Evolutionary conservation across 2,888 invertebrate genomes (phyloP).

Genomic region (Apomyelois bistriatella): DNA sequence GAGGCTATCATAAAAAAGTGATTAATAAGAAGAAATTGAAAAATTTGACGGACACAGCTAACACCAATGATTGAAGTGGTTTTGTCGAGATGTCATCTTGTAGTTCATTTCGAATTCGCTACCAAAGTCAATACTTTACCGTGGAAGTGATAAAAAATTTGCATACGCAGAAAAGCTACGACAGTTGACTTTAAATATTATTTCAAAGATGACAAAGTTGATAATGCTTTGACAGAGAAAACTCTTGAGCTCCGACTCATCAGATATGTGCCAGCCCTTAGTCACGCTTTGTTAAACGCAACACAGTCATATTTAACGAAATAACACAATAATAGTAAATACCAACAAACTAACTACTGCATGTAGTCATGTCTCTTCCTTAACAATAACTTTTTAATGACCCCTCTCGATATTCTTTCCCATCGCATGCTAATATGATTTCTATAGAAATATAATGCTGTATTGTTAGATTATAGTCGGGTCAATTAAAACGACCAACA

Average conservation of each 20-base stretch:
- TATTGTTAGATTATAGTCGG: background rate
- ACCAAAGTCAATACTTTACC: too few relatives aligned
- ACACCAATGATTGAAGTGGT: too few relatives aligned
- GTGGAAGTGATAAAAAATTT: too few relatives aligned
- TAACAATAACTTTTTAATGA: constrained; percentile 7
- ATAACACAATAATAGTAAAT: constrained; percentile 3
- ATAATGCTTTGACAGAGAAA: too few relatives aligned
- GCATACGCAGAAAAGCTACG: too few relatives aligned
- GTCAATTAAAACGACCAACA: background rate
- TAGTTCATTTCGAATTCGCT: too few relatives aligned
- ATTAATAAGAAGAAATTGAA: too few relatives aligned
- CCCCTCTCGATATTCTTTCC: constrained; percentile 1
- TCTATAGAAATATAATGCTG: constrained; percentile 5
- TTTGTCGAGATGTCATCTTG: too few relatives aligned
- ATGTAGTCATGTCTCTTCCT: background rate
- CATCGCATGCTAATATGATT: background rate
- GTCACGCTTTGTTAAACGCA: background rate
- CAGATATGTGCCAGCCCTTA: background rate
- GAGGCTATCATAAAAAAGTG: too few relatives aligned
- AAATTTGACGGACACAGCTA: too few relatives aligned
- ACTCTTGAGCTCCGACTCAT: background rate
- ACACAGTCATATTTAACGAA: background rate
- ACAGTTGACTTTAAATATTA: too few relatives aligned
- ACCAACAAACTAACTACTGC: background rate
- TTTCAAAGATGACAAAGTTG: background rate